Evolutionary conservation across 2,888 invertebrate species (phyloP).

Genomic region (Villa cingulata): DNA sequence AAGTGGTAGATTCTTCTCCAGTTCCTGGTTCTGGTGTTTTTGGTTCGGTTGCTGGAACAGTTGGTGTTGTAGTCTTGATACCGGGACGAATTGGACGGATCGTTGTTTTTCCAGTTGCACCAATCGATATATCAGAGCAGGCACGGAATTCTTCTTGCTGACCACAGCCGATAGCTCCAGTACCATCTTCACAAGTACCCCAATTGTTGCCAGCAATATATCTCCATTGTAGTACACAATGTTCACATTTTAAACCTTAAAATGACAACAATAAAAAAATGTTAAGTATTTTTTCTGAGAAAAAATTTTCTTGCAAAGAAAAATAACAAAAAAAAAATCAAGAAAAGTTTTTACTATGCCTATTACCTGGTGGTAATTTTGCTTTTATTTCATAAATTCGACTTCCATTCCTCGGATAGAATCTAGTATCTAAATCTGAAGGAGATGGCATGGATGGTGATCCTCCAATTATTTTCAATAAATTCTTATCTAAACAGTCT

Average conservation of each 20-base stretch:
- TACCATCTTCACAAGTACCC: slow-evolving; percentile 60
- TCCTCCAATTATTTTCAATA: slow-evolving; percentile 42
- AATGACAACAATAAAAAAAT: slow-evolving; percentile 8
- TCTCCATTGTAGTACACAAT: slow-evolving; percentile 80
- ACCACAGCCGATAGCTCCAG: slow-evolving; percentile 72
- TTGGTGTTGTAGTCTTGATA: slow-evolving; percentile 24
- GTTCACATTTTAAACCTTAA: slow-evolving; percentile 53
- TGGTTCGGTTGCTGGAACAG: slow-evolving; percentile 14
- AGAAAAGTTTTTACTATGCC: no score
- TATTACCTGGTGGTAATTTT: slow-evolving; percentile 39
- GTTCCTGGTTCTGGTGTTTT: slow-evolving; percentile 13
- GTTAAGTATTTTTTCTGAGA: no score
- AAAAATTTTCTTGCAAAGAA: no score
- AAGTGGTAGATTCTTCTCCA: slow-evolving; percentile 19
- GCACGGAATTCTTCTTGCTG: slow-evolving; percentile 80
- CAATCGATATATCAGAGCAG: slow-evolving; percentile 67
- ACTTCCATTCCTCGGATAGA: slow-evolving; percentile 64
- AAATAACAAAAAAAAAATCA: no score
- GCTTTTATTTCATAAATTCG: slow-evolving; percentile 65
- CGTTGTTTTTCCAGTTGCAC: slow-evolving; percentile 37
- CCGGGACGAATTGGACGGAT: slow-evolving; percentile 33
- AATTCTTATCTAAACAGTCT: slow-evolving; percentile 60
- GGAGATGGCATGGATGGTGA: slow-evolving; percentile 33
- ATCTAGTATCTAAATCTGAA: slow-evolving; percentile 44
- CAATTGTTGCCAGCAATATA: slow-evolving; percentile 79